Evolutionary conservation across 2,113 vertebrate genomes (phyloP).

Genomic region (Gallinago undulata): DNA sequence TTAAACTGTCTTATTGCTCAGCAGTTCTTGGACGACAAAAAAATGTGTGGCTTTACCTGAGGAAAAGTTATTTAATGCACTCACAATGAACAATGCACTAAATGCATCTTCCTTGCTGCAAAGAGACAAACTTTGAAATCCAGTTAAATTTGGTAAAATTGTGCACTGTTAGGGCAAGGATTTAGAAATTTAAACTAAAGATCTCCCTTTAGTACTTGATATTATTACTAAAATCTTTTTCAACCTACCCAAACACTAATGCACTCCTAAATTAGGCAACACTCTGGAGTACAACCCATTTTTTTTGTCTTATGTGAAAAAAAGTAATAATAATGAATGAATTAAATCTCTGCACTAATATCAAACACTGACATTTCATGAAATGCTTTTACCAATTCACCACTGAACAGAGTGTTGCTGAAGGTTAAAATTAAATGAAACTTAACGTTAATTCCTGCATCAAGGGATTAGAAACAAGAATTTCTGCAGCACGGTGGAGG

Average conservation of each 20-base stretch:
- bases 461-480: not conserved
- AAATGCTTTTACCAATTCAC: not conserved
- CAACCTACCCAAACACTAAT: not conserved
- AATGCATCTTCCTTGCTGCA: not conserved
- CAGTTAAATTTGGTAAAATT: not conserved
- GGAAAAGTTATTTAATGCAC: not conserved
- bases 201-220: not conserved
- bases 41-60: not conserved
- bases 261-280: not conserved
- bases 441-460: not conserved
- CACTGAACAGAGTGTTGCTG: not conserved
- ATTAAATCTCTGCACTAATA: not conserved
- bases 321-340: not conserved
- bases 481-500: not conserved
- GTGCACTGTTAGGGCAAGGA: not conserved
- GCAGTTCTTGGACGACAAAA: not conserved
- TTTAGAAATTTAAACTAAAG: not conserved
- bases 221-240: not conserved
- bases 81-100: not conserved
- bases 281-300: not conserved
- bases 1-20: not conserved
- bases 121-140: not conserved
- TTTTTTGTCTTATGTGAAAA: not conserved
- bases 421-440: not conserved
- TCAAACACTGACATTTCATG: not conserved